Evolutionary conservation across 37 sponge, comb jelly and placozoan genomes (phyloP).

Genomic region (Dysidea cf. avara): DNA sequence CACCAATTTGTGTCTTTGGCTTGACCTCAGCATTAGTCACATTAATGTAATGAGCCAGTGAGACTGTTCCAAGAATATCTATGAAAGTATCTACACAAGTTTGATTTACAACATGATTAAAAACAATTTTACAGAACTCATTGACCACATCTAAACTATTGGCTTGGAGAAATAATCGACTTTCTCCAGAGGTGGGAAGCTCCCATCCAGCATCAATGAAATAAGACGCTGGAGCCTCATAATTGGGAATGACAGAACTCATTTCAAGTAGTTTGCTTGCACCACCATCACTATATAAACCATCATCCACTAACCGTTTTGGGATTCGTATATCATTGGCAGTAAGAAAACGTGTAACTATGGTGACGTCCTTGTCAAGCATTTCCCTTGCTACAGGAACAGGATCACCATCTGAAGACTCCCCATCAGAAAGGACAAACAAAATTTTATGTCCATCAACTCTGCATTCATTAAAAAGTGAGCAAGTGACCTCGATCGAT

Average conservation of each 20-base stretch:
- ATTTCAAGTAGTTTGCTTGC: slow-evolving; percentile 19
- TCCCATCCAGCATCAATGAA: slow-evolving; percentile 40
- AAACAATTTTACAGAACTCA: slow-evolving; percentile 37
- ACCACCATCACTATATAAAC: not conserved
- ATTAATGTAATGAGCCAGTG: slow-evolving; percentile 38
- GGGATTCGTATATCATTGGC: slow-evolving; percentile 13
- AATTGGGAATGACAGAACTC: slow-evolving; percentile 30
- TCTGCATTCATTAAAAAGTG: slow-evolving; percentile 6
- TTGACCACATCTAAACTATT: slow-evolving; percentile 54
- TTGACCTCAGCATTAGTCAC: slow-evolving; percentile 26
- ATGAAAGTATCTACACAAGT: slow-evolving; percentile 21
- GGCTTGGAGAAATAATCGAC: slow-evolving; percentile 54
- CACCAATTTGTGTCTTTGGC: slow-evolving; percentile 15
- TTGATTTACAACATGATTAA: slow-evolving; percentile 4
- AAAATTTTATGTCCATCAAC: slow-evolving; percentile 18
- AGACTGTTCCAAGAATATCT: slow-evolving; percentile 18
- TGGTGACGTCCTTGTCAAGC: slow-evolving; percentile 9
- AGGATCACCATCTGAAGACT: slow-evolving; percentile 47
- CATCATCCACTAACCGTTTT: slow-evolving; percentile 14
- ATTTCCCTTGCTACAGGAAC: slow-evolving; percentile 10
- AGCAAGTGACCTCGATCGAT: too few species aligned
- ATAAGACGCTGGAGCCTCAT: slow-evolving; percentile 20
- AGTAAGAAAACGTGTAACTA: slow-evolving; percentile 45
- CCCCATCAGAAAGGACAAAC: slow-evolving; percentile 51
- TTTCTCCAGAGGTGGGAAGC: slow-evolving; percentile 47